phyloP scores from a whole-genome alignment of 2,888 invertebrate genomes.

The Tipula lateralis region DNA sequence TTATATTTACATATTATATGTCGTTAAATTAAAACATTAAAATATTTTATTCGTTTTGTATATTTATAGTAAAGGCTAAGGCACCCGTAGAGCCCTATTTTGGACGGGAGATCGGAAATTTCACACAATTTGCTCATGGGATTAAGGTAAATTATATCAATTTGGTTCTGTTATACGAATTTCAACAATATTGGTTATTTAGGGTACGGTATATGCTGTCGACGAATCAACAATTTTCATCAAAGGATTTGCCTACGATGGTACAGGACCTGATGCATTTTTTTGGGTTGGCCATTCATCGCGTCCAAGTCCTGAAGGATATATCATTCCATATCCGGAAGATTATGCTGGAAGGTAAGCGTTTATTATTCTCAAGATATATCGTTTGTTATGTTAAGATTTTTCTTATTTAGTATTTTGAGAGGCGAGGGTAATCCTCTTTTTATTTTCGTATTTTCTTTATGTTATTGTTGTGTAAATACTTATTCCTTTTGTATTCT shows the following conservation, averaged over 20 bases:
- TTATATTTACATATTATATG: no score
- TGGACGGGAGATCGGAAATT: conserved; percentile 68
- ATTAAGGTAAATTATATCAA: conserved; percentile 50
- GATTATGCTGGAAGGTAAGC: conserved; percentile 73
- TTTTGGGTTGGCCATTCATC: conserved; percentile 86
- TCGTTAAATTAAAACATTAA: not conserved
- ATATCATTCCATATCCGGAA: conserved; percentile 81
- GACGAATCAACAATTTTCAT: conserved; percentile 85
- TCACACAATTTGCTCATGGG: conserved; percentile 71
- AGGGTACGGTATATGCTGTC: conserved; percentile 78
- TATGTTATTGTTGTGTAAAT: conserved; percentile 2
- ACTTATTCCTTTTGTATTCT: not conserved
- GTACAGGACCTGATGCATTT: conserved; percentile 80
- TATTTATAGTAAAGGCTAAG: conserved; percentile 33
- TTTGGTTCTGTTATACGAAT: not conserved
- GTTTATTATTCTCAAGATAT: not conserved
- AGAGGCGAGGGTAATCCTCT: not conserved
- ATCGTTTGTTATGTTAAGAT: no score
- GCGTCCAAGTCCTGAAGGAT: conserved; percentile 75
- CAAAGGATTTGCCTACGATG: conserved; percentile 82
- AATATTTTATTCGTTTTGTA: not conserved
- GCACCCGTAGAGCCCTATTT: conserved; percentile 61
- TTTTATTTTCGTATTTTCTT: not conserved
- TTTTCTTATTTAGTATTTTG: not conserved
- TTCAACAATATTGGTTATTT: not conserved